phyloP scores from a whole-genome alignment of 2,797 vertebrate species.

The Otus scops region DNA sequence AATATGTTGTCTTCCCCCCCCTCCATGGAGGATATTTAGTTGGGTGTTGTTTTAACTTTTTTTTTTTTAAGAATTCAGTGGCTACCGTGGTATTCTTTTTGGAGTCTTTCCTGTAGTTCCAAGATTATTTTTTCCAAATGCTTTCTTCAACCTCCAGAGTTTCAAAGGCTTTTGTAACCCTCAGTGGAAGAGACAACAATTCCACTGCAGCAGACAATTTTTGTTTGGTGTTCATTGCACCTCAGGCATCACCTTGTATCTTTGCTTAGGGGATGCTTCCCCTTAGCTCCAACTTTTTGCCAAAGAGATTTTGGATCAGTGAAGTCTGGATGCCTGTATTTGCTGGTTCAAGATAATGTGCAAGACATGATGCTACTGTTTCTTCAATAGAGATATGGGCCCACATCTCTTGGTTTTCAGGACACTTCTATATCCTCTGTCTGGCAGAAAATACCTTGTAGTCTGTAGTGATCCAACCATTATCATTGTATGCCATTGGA shows the following conservation, averaged over 20 bases:
- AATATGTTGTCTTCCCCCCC: not conserved
- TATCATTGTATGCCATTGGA: not conserved
- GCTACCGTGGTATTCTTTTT: not conserved
- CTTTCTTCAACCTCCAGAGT: not conserved
- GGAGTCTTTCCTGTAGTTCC: not conserved
- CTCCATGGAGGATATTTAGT: not conserved
- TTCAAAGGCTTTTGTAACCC: not conserved
- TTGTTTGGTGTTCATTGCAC: not conserved
- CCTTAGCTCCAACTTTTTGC: not conserved
- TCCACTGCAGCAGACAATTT: not conserved
- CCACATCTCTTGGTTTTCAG: not conserved
- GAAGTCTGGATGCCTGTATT: not conserved
- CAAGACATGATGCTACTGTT: not conserved
- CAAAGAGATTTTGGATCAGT: not conserved
- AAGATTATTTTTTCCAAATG: not conserved
- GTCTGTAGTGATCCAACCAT: not conserved
- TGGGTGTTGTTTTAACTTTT: not conserved
- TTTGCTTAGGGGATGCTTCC: not conserved
- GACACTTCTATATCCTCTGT: not conserved
- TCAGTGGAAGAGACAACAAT: not conserved
- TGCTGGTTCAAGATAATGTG: not conserved
- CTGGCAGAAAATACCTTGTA: not conserved
- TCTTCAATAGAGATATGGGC: not conserved
- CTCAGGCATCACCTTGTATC: not conserved
- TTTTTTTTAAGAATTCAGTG: not conserved